phyloP scores from a whole-genome alignment of 2,113 vertebrate genomes.

The Phylloscopus whistleri region DNA sequence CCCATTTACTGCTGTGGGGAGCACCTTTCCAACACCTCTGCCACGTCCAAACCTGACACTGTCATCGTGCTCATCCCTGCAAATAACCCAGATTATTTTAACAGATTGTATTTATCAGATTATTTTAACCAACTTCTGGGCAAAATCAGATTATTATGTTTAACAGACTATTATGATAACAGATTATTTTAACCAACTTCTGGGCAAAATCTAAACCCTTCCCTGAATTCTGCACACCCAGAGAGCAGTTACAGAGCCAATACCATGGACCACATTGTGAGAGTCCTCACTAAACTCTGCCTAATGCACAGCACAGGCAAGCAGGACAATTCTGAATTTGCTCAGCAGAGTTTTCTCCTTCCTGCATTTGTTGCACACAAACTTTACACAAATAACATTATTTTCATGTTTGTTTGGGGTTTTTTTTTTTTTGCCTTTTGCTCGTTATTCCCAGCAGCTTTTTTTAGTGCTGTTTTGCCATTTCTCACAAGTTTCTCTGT shows the following conservation, averaged over 20 bases:
- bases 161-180: neutral
- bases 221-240: neutral
- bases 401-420: neutral
- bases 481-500: neutral
- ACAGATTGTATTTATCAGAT: neutral
- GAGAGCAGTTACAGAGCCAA: neutral
- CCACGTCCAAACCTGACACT: neutral
- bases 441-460: neutral
- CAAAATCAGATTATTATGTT: neutral
- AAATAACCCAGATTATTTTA: neutral
- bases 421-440: neutral
- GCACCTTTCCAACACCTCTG: neutral
- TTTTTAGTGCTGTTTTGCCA: neutral
- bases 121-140: neutral
- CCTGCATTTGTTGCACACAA: neutral
- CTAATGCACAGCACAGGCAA: neutral
- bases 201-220: neutral
- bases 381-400: neutral
- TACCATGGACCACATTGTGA: neutral
- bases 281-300: neutral
- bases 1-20: neutral
- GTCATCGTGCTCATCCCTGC: fast-evolving
- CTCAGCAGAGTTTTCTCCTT: neutral
- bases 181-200: neutral
- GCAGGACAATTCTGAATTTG: neutral